phyloP scores from a whole-genome alignment of 2,888 invertebrate species.

The Cheilosia pagana region DNA sequence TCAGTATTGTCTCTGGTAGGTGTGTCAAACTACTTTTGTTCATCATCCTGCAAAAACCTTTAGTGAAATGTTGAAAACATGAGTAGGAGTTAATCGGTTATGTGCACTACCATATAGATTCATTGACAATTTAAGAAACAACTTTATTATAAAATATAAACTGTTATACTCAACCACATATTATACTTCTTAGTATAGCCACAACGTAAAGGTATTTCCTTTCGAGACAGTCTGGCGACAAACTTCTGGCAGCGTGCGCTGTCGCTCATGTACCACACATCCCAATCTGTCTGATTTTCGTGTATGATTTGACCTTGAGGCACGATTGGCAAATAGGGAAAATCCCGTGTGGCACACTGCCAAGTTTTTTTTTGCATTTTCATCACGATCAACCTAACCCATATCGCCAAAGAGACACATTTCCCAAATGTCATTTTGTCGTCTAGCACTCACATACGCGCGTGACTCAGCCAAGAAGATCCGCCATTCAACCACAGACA shows the following conservation, averaged over 20 bases:
- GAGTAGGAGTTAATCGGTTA: too few relatives aligned
- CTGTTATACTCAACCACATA: too few relatives aligned
- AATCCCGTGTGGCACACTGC: conserved; percentile 48
- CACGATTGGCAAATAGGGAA: conserved; percentile 17
- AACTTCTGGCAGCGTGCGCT: neutral
- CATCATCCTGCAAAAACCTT: too few relatives aligned
- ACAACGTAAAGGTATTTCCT: neutral
- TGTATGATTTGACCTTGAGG: conserved; percentile 27
- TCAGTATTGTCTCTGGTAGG: too few relatives aligned
- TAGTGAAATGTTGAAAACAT: too few relatives aligned
- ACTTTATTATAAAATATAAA: neutral
- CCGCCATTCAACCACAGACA: conserved; percentile 4
- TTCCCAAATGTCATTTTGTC: conserved; percentile 42
- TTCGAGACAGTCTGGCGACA: conserved; percentile 41
- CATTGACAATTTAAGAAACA: too few relatives aligned
- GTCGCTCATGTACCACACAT: neutral
- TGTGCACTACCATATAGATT: too few relatives aligned
- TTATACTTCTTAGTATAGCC: too few relatives aligned
- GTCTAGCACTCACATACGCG: conserved; percentile 7
- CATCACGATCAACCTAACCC: conserved; percentile 15
- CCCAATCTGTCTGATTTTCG: neutral
- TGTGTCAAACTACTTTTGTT: too few relatives aligned
- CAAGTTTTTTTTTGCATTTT: conserved; percentile 21
- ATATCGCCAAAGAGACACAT: neutral
- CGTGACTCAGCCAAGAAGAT: conserved; percentile 13